phyloP scores from a whole-genome alignment of 1,140 invertebrate genomes.

The Drosophila ambigua region DNA sequence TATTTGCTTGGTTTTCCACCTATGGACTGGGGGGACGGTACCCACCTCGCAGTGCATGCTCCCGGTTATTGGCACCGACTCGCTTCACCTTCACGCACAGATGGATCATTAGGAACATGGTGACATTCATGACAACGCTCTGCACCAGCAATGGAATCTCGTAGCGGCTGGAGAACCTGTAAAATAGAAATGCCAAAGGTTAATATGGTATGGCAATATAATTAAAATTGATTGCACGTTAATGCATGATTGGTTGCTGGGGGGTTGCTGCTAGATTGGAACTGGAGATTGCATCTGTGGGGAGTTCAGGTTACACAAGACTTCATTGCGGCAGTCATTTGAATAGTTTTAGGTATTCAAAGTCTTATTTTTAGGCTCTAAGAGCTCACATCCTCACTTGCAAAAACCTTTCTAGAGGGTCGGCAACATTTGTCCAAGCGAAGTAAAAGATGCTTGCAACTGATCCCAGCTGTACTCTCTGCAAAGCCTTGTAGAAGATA shows the following conservation, averaged over 20 bases:
- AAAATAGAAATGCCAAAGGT: slow-evolving; percentile 72
- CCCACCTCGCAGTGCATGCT: slow-evolving; percentile 93
- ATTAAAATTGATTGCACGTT: slow-evolving; percentile 35
- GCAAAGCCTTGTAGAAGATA: background rate
- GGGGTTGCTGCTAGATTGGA: too few species aligned
- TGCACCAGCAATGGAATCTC: slow-evolving; percentile 97
- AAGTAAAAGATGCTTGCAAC: too few species aligned
- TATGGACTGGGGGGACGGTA: slow-evolving; percentile 6
- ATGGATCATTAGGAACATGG: slow-evolving; percentile 98
- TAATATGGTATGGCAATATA: slow-evolving; percentile 49
- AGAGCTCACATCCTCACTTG: too few species aligned
- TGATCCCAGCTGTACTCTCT: too few species aligned
- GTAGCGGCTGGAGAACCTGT: slow-evolving; percentile 98
- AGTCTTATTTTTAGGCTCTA: too few species aligned
- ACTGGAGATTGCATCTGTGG: background rate
- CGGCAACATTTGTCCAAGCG: too few species aligned
- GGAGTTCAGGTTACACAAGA: background rate
- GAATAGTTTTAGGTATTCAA: too few species aligned
- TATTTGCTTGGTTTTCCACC: slow-evolving; percentile 5
- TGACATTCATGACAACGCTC: slow-evolving; percentile 98
- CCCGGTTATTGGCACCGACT: slow-evolving; percentile 91
- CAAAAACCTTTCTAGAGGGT: background rate
- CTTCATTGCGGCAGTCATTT: too few species aligned
- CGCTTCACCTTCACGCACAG: slow-evolving; percentile 95
- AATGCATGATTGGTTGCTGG: too few species aligned